phyloP scores from a whole-genome alignment of 2,113 vertebrate genomes.

The Abramis brama region DNA sequence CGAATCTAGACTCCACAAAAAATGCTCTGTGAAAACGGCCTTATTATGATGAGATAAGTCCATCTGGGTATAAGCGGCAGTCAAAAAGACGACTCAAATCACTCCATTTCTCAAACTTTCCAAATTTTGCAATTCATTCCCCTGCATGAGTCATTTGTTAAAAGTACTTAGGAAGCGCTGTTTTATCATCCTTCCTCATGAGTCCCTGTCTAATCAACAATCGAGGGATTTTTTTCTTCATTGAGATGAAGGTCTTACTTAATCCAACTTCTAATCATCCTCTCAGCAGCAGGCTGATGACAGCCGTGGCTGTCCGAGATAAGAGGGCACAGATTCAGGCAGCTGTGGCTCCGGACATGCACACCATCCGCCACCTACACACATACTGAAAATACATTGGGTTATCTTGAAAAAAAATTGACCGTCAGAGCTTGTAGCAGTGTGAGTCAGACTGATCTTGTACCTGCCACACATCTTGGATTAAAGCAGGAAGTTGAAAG shows the following conservation, averaged over 20 bases:
- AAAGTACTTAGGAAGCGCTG: background rate
- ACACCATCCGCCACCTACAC: slow-evolving; percentile 4
- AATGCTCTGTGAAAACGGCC: background rate
- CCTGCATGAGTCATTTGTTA: background rate
- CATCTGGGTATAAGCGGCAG: background rate
- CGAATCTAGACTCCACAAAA: background rate
- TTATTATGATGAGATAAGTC: background rate
- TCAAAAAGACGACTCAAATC: background rate
- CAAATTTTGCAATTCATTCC: background rate
- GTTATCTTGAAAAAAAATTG: background rate
- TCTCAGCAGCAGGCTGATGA: background rate
- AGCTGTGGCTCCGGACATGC: background rate
- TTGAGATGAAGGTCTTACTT: slow-evolving; percentile 22
- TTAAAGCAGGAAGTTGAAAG: slow-evolving; percentile 6
- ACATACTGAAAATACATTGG: background rate
- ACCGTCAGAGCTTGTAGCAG: background rate
- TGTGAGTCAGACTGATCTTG: background rate
- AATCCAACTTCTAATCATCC: slow-evolving; percentile 24
- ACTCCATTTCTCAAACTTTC: background rate
- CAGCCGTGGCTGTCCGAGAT: background rate
- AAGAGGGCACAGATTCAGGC: background rate
- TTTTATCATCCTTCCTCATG: slow-evolving; percentile 13
- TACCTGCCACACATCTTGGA: background rate
- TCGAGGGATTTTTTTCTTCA: slow-evolving; percentile 18
- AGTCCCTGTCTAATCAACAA: slow-evolving; percentile 7